A percentile compares a stretch with the other conserved stretches of the same genome.
These are phyloP conservation scores for Turdus rufiventris DNA, from an alignment of 2,113 vertebrate species.

Conservation along the genomic window DNA sequence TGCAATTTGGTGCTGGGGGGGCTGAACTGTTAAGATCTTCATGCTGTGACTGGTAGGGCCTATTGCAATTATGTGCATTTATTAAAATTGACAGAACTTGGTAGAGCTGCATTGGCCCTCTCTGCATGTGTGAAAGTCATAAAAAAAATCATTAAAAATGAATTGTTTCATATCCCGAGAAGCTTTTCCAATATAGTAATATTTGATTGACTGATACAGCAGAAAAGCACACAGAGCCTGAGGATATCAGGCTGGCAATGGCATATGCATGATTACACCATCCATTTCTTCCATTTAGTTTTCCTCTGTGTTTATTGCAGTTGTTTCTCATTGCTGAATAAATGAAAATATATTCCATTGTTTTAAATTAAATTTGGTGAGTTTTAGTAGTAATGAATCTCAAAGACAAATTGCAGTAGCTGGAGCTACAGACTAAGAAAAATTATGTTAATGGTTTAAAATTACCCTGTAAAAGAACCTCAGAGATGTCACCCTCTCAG, in stretches of 20 bases:
- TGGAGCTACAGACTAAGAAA: not conserved
- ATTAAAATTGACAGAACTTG: not conserved
- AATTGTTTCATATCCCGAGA: not conserved
- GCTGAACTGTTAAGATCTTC: not conserved
- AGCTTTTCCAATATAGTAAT: slow-evolving; percentile 10
- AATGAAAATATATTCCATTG: slow-evolving; percentile 44
- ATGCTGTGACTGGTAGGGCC: not conserved
- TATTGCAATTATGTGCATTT: not conserved
- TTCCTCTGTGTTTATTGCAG: not conserved
- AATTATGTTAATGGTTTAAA: not conserved
- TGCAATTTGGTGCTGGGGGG: not conserved
- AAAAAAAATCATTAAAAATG: slow-evolving; percentile 14
- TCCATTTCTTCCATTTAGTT: slow-evolving; percentile 40
- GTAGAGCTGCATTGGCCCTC: not conserved
- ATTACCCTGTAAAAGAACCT: not conserved
- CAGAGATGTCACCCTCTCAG: not conserved
- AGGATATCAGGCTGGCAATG: slow-evolving; percentile 14
- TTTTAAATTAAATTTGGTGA: slow-evolving; percentile 67
- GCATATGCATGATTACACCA: slow-evolving; percentile 10
- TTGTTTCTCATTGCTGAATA: slow-evolving; percentile 23
- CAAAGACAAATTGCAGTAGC: not conserved
- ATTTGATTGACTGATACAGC: not conserved
- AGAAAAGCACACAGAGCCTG: slow-evolving; percentile 16
- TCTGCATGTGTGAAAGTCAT: not conserved
- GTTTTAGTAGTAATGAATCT: slow-evolving; percentile 36